These are phyloP conservation scores for Gortyna flavago DNA, from an alignment of 2,888 invertebrate species.

Conservation along the genomic window DNA sequence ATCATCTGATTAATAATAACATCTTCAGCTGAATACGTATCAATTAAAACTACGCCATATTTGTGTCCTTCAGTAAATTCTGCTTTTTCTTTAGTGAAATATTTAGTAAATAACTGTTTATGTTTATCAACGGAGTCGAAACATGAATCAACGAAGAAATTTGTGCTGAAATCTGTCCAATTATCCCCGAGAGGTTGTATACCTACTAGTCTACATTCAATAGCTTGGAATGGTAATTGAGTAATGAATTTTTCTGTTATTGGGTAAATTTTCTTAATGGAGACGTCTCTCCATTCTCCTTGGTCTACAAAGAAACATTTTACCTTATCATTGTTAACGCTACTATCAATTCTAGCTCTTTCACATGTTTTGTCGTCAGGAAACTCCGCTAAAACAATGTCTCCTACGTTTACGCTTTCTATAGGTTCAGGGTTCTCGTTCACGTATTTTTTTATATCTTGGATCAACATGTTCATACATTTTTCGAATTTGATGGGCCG, in stretches of 20 bases:
- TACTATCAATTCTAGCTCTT: conserved; percentile 84
- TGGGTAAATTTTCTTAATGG: conserved; percentile 80
- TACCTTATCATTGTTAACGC: conserved; percentile 78
- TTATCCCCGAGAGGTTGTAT: conserved; percentile 83
- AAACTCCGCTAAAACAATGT: conserved; percentile 88
- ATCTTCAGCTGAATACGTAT: conserved; percentile 82
- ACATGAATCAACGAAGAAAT: conserved; percentile 87
- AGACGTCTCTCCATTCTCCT: conserved; percentile 89
- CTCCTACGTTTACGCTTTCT: conserved; percentile 76
- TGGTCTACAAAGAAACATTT: conserved; percentile 91
- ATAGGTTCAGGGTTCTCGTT: conserved; percentile 68
- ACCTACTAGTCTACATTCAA: conserved; percentile 91
- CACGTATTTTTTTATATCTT: conserved; percentile 82
- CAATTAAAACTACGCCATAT: conserved; percentile 87
- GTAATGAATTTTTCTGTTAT: conserved; percentile 87
- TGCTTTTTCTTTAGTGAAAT: conserved; percentile 80
- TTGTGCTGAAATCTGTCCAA: conserved; percentile 89
- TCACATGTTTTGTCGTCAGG: conserved; percentile 83
- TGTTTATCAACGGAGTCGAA: conserved; percentile 77
- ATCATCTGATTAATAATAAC: conserved; percentile 86
- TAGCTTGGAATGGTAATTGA: conserved; percentile 91
- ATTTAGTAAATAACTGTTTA: conserved; percentile 84
- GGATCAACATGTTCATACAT: conserved; percentile 78
- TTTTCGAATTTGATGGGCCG: conserved; percentile 85
- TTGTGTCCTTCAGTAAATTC: conserved; percentile 82